Conservation (phyloP, 2,113 vertebrate genomes). For the Labrus mixtus region DNA sequence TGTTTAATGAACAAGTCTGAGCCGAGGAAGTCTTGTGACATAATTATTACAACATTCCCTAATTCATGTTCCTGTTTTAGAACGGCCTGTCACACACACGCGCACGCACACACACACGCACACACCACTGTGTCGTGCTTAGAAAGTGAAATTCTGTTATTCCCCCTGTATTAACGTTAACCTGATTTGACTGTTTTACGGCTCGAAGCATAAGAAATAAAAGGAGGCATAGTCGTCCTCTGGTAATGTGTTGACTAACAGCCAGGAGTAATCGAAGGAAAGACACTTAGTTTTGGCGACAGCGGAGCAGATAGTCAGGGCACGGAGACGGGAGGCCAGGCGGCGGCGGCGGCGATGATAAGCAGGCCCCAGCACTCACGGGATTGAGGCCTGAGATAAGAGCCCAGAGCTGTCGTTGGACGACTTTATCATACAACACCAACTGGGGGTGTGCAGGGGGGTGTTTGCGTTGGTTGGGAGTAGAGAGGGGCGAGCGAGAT, state of each 20-base stretch:
- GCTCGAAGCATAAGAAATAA: constrained; percentile 1
- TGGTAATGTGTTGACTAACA: constrained; percentile 42
- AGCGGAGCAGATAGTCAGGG: constrained; percentile 51
- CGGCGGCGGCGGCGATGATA: constrained; percentile 73
- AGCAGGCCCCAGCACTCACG: constrained; percentile 74
- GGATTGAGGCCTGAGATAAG: constrained; percentile 78
- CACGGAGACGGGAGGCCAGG: constrained; percentile 65
- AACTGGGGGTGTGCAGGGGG: constrained; percentile 1
- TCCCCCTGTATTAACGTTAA: constrained; percentile 25
- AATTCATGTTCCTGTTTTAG: constrained; percentile 49
- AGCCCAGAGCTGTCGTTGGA: constrained; percentile 70
- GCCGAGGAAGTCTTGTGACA: constrained; percentile 44
- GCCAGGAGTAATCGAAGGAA: constrained; percentile 42
- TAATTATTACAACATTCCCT: constrained; percentile 46
- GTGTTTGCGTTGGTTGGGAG: constrained; percentile 27
- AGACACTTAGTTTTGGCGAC: constrained; percentile 60
- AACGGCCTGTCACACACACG: constrained; percentile 9
- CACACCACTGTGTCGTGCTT: background rate
- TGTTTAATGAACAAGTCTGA: constrained; percentile 25
- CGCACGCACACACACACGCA: background rate
- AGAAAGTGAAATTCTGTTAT: constrained; percentile 24
- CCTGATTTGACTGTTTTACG: constrained; percentile 6
- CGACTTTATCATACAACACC: constrained; percentile 79
- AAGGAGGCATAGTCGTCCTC: constrained; percentile 33
- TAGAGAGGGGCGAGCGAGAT: constrained; percentile 30